Percentiles rank a stretch among this genome's conserved stretches.
phyloP scores from a whole-genome alignment of 2,888 invertebrate species.

The Hirtodrosophila alboralis region DNA sequence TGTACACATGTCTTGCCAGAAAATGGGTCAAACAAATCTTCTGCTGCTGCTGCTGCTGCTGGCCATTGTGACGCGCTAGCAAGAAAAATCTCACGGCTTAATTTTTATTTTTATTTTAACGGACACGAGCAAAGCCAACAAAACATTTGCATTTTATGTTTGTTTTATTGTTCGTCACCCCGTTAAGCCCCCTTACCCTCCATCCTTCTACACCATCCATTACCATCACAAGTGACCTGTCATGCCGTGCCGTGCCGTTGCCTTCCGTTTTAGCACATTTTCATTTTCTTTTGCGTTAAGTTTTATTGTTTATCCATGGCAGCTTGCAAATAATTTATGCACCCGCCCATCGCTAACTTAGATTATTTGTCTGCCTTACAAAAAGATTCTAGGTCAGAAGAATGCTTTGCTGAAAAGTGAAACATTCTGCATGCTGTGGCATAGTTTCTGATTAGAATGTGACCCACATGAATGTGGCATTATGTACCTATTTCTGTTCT shows the following conservation, averaged over 20 bases:
- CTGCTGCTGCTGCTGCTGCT: constrained; percentile 22
- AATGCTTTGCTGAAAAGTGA: constrained; percentile 66
- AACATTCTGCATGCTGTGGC: constrained; percentile 37
- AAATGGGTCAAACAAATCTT: constrained; percentile 79
- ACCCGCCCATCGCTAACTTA: constrained; percentile 54
- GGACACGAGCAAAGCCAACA: constrained; percentile 45
- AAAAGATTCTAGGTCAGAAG: constrained; percentile 68
- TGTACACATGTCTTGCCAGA: constrained; percentile 73
- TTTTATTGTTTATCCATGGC: constrained; percentile 27
- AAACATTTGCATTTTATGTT: constrained; percentile 72
- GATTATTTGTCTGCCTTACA: constrained; percentile 65
- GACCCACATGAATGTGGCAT: constrained; percentile 29
- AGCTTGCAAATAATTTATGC: constrained; percentile 72
- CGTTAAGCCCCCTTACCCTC: constrained; percentile 24
- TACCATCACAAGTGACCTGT: not conserved
- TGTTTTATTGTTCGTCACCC: constrained; percentile 65
- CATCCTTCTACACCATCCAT: not conserved
- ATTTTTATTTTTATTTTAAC: constrained; percentile 71
- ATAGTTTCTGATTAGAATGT: constrained; percentile 35
- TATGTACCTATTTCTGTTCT: too few species aligned
- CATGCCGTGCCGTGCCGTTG: constrained; percentile 13
- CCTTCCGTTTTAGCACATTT: constrained; percentile 73
- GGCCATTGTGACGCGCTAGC: constrained; percentile 58
- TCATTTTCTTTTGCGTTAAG: constrained; percentile 65
- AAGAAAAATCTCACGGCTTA: constrained; percentile 77